Percentiles rank a stretch among this genome's conserved stretches.
Evolutionary conservation across 2,888 invertebrate species (phyloP).

Genomic region (Copidosoma aretas): DNA sequence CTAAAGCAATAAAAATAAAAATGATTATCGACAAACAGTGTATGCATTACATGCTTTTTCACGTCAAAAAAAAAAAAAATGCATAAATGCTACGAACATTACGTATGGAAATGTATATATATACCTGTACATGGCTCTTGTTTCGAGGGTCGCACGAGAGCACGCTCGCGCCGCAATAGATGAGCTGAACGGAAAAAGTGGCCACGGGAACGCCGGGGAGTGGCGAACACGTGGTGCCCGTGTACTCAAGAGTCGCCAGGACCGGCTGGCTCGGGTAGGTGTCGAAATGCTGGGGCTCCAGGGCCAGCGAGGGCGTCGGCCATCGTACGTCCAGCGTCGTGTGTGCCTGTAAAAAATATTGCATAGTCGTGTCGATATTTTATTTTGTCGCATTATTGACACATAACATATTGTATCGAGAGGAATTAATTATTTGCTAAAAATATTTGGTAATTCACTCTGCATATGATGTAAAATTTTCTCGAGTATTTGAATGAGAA

Average conservation of each 20-base stretch:
- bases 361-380: no score
- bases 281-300: constrained; percentile 78
- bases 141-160: constrained; percentile 73
- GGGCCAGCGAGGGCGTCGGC: constrained; percentile 76
- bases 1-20: no score
- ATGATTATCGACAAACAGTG: no score
- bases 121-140: constrained; percentile 64
- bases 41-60: no score
- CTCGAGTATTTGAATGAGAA: no score
- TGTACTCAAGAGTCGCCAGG: constrained; percentile 77
- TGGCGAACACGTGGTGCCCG: constrained; percentile 72
- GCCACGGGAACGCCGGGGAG: constrained; percentile 64
- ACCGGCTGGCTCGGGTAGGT: constrained; percentile 82
- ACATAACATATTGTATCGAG: no score
- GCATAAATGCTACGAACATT: no score
- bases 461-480: no score
- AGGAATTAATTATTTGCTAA: no score
- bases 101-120: constrained; percentile 39
- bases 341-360: constrained; percentile 11
- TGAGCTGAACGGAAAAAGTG: constrained; percentile 71
- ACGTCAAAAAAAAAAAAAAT: no score
- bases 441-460: no score
- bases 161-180: constrained; percentile 81
- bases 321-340: constrained; percentile 78
- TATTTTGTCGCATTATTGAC: no score